Conservation (phyloP, 2,888 invertebrate genomes). For the Lithophane leautieri region DNA sequence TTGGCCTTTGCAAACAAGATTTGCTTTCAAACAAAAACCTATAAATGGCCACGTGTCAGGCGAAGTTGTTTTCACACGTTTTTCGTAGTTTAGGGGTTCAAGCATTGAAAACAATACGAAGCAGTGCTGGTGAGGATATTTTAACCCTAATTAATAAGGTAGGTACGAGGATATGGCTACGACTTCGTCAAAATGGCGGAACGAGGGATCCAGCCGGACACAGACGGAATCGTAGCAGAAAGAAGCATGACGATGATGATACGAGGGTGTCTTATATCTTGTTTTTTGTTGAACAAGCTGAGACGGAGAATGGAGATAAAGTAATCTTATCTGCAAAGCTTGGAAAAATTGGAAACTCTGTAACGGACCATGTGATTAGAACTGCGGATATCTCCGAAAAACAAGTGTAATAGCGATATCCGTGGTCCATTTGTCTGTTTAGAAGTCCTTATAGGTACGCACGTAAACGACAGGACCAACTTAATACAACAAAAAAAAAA, state of each 20-base stretch:
- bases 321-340: constrained; percentile 31
- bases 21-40: not conserved
- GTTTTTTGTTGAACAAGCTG: not conserved
- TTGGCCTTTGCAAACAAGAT: not conserved
- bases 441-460: no score
- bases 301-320: constrained; percentile 27
- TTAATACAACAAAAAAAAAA: no score
- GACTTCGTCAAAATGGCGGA: not conserved
- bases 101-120: not conserved
- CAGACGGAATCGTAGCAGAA: not conserved
- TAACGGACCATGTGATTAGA: constrained; percentile 9
- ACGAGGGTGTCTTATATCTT: no score
- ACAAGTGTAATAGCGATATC: constrained; percentile 19
- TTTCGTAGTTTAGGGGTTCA: not conserved
- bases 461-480: not conserved
- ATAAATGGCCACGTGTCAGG: not conserved
- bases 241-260: not conserved
- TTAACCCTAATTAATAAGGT: not conserved
- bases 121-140: not conserved
- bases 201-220: not conserved
- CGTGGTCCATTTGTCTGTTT: not conserved
- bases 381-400: not conserved
- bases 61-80: not conserved
- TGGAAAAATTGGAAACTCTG: constrained; percentile 26
- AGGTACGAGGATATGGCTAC: not conserved